Evolutionary conservation across 1,140 invertebrate species (phyloP).

Genomic region (Drosophila tani): DNA sequence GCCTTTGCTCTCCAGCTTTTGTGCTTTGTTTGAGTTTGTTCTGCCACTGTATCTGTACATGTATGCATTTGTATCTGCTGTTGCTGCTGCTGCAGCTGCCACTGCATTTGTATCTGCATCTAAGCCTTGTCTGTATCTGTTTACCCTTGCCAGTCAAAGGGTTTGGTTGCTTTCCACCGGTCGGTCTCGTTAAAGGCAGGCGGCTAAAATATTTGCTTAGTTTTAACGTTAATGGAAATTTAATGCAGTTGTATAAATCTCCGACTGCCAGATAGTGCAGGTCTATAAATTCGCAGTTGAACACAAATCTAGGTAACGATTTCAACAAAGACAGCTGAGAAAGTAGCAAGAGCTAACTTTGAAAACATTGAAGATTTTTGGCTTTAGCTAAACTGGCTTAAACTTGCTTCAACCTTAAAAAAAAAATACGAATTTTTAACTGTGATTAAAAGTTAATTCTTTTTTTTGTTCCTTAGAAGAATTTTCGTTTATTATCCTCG

Average conservation of each 20-base stretch:
- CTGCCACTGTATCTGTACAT: constrained; percentile 9
- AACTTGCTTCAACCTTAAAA: background rate
- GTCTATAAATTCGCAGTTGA: constrained; percentile 28
- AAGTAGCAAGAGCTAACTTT: background rate
- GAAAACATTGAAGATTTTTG: constrained; percentile 1
- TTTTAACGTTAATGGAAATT: constrained; percentile 57
- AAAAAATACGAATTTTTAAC: background rate
- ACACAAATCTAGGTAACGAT: constrained; percentile 14
- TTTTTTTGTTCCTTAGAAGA: too few relatives aligned
- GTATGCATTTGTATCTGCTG: constrained; percentile 57
- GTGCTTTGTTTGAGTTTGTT: constrained; percentile 46
- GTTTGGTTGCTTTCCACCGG: constrained; percentile 9
- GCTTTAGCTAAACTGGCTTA: background rate
- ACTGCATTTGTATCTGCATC: constrained; percentile 65
- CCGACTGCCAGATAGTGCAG: constrained; percentile 29
- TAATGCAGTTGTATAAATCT: constrained; percentile 52
- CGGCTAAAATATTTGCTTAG: constrained; percentile 49
- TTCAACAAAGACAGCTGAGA: background rate
- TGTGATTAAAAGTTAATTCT: too few relatives aligned
- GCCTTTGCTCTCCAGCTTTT: constrained; percentile 44
- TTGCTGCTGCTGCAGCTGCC: constrained; percentile 22
- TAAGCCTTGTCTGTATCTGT: constrained; percentile 30
- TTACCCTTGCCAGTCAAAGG: constrained; percentile 44
- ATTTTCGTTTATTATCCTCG: too few relatives aligned
- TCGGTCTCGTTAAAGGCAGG: constrained; percentile 30